Evolutionary conservation across 2,113 vertebrate genomes (phyloP).

Genomic region (Cyanistes caeruleus): DNA sequence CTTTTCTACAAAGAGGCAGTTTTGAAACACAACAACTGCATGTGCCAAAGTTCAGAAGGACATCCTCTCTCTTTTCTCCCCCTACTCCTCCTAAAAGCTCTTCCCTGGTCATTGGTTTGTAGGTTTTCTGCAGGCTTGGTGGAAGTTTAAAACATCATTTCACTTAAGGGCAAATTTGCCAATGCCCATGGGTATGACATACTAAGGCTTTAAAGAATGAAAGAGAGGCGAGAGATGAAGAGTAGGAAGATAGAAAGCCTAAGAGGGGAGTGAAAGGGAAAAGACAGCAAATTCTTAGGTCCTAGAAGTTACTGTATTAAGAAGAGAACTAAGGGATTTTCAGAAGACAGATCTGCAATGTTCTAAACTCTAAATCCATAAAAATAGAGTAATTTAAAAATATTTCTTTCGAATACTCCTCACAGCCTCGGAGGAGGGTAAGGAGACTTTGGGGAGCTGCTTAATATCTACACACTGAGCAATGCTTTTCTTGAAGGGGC

Average conservation of each 20-base stretch:
- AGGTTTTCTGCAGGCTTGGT: neutral
- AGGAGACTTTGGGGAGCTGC: neutral
- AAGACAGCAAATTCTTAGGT: neutral
- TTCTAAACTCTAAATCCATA: neutral
- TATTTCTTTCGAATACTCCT: neutral
- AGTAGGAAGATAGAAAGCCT: neutral
- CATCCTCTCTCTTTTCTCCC: neutral
- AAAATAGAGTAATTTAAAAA: neutral
- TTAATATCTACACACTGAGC: neutral
- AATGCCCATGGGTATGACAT: neutral
- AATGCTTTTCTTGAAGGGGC: neutral
- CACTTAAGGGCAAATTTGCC: neutral
- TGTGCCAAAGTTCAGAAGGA: neutral
- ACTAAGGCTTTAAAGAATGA: neutral
- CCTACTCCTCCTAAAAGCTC: neutral
- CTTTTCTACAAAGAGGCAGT: neutral
- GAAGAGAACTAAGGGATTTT: neutral
- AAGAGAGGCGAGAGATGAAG: neutral
- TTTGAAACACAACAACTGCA: neutral
- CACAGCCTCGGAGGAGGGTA: neutral
- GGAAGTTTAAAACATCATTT: neutral
- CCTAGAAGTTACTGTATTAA: neutral
- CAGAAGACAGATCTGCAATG: neutral
- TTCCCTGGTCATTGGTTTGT: neutral
- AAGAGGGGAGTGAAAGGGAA: neutral